These are phyloP conservation scores for Sebastes matsubarae DNA, from an alignment of 2,797 vertebrate genomes.

Conservation along the genomic window DNA sequence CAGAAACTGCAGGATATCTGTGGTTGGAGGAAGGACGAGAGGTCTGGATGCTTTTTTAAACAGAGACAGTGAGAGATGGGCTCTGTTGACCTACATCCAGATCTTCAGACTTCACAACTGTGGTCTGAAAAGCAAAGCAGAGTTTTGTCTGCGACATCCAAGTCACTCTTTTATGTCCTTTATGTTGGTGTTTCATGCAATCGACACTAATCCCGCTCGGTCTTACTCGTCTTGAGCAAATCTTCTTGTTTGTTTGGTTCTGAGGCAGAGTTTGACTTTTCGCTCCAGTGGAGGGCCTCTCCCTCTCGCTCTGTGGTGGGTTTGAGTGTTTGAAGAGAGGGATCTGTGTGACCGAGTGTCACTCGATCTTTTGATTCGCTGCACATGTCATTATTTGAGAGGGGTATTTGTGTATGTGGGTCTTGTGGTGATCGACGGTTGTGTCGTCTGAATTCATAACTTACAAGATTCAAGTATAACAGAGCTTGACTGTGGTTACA, in stretches of 20 bases:
- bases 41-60: constrained; percentile 51
- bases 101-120: constrained; percentile 27
- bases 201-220: constrained; percentile 44
- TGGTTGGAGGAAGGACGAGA: constrained; percentile 49
- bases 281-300: constrained; percentile 22
- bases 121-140: constrained; percentile 35
- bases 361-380: constrained; percentile 36
- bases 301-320: constrained; percentile 27
- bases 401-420: constrained; percentile 27
- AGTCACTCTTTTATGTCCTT: constrained; percentile 19
- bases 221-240: constrained; percentile 41
- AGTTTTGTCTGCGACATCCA: constrained; percentile 33
- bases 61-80: constrained; percentile 30
- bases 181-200: constrained; percentile 21
- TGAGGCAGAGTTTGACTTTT: constrained; percentile 23
- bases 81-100: constrained; percentile 39
- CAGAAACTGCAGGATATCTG: constrained; percentile 50
- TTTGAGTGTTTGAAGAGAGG: constrained; percentile 25
- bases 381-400: constrained; percentile 31
- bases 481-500: constrained; percentile 21
- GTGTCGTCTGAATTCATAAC: constrained; percentile 40
- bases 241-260: constrained; percentile 40
- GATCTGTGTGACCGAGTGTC: constrained; percentile 24
- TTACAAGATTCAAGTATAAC: constrained; percentile 25
- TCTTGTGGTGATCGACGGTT: constrained; percentile 21